Percentiles rank a stretch among this genome's conserved stretches.
phyloP scores from a whole-genome alignment of 1,140 invertebrate species.

The Cotesia glomerata region DNA sequence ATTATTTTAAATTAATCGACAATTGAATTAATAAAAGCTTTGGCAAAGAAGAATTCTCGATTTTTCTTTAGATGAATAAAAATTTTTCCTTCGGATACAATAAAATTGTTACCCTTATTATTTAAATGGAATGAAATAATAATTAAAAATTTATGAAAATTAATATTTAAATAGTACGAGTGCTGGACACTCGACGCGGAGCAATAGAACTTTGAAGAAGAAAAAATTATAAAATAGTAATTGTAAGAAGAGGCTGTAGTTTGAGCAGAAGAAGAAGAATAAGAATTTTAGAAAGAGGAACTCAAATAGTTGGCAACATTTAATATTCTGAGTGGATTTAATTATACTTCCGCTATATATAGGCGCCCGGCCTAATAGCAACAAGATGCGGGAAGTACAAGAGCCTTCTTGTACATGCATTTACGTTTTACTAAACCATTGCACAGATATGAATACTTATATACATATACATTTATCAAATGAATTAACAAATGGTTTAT shows the following conservation, averaged over 20 bases:
- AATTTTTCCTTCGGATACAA: too few species aligned
- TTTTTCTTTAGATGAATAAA: too few species aligned
- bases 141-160: neutral
- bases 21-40: neutral
- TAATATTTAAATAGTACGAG: neutral
- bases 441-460: neutral
- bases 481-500: slow-evolving; percentile 2
- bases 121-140: neutral
- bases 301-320: slow-evolving; percentile 50
- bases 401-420: slow-evolving; percentile 12
- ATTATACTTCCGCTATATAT: slow-evolving; percentile 53
- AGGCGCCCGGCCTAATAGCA: slow-evolving; percentile 42
- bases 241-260: neutral
- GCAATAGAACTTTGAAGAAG: neutral
- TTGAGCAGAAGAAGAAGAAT: neutral
- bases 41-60: too few species aligned
- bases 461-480: neutral
- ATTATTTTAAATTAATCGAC: neutral
- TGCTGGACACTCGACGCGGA: neutral
- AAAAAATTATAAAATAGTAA: neutral
- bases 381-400: slow-evolving; percentile 32
- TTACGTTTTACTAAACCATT: neutral
- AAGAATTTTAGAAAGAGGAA: slow-evolving; percentile 8
- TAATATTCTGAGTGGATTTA: slow-evolving; percentile 54
- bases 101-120: too few species aligned